A percentile compares a stretch with the other conserved stretches of the same genome.
These are phyloP conservation scores for Alviniconcha strummeri DNA, from an alignment of 2,888 invertebrate genomes.

Conservation along the genomic window DNA sequence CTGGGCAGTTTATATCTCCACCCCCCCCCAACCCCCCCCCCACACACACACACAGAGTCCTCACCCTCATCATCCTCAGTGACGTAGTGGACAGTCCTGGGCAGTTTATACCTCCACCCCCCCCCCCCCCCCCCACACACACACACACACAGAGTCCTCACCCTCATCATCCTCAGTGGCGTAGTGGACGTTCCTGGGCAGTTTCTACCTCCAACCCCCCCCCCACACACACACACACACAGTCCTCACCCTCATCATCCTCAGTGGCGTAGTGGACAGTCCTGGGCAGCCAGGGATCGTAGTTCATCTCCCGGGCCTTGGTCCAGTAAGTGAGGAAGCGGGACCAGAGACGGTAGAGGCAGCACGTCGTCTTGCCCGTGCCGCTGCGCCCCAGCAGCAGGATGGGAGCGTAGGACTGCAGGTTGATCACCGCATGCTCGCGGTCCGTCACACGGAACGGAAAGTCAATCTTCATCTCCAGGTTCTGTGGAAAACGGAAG, in stretches of 20 bases:
- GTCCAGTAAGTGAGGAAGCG: slow-evolving; percentile 62
- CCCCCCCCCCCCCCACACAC: not conserved
- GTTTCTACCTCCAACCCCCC: not conserved
- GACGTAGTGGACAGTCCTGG: not conserved
- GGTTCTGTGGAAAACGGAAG: slow-evolving; percentile 41
- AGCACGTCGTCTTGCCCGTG: slow-evolving; percentile 69
- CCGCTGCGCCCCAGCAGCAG: slow-evolving; percentile 68
- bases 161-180: not conserved
- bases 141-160: not conserved
- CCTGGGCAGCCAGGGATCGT: slow-evolving; percentile 57
- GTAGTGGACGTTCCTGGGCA: not conserved
- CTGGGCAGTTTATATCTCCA: not conserved
- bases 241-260: not conserved
- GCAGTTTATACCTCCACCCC: not conserved
- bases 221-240: not conserved
- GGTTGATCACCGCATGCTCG: slow-evolving; percentile 65
- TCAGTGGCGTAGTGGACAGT: slow-evolving; percentile 12
- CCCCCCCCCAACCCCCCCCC: not conserved
- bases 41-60: not conserved
- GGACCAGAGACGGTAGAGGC: slow-evolving; percentile 65
- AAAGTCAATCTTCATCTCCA: slow-evolving; percentile 60
- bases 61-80: not conserved
- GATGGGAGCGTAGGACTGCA: slow-evolving; percentile 54
- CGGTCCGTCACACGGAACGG: slow-evolving; percentile 67
- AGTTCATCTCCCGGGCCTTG: slow-evolving; percentile 49